Evolutionary conservation across 2,797 vertebrate species (phyloP).

Genomic region (Distichodus sexfasciatus): DNA sequence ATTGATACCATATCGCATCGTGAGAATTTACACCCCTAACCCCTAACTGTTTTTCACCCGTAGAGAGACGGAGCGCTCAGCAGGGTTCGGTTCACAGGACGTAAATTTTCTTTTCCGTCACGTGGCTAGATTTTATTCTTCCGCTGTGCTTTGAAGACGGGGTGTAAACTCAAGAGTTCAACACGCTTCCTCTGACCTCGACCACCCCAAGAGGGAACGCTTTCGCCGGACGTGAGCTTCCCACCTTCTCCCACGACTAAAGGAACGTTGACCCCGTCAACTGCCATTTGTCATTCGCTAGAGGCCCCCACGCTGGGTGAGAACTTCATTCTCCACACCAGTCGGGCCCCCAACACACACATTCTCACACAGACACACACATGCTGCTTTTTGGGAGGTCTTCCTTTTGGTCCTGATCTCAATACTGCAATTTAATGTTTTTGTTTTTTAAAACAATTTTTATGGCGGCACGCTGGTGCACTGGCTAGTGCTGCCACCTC

Average conservation of each 20-base stretch:
- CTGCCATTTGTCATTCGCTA: background rate
- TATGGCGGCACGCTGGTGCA: too few relatives aligned
- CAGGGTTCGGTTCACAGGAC: too few relatives aligned
- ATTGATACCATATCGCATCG: too few relatives aligned
- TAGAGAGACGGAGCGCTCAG: too few relatives aligned
- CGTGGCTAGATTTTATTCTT: background rate
- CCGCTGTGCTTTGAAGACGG: constrained; percentile 7
- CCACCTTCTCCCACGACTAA: constrained; percentile 6
- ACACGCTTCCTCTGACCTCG: constrained; percentile 34
- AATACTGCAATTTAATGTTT: too few relatives aligned
- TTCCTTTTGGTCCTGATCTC: too few relatives aligned
- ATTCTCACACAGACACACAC: constrained; percentile 49
- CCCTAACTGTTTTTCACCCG: too few relatives aligned
- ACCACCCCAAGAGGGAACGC: constrained; percentile 7
- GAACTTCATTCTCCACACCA: background rate
- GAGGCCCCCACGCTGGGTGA: background rate
- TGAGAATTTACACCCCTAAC: too few relatives aligned
- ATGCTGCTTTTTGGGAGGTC: constrained; percentile 42
- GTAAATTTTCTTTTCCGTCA: background rate
- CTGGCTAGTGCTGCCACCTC: too few relatives aligned
- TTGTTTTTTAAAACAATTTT: too few relatives aligned
- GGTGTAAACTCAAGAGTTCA: constrained; percentile 4
- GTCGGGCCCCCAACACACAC: background rate
- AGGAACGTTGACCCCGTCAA: background rate
- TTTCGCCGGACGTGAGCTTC: constrained; percentile 27